These are phyloP conservation scores for Pseudochaenichthys georgianus DNA, from an alignment of 2,797 vertebrate genomes.

Conservation along the genomic window DNA sequence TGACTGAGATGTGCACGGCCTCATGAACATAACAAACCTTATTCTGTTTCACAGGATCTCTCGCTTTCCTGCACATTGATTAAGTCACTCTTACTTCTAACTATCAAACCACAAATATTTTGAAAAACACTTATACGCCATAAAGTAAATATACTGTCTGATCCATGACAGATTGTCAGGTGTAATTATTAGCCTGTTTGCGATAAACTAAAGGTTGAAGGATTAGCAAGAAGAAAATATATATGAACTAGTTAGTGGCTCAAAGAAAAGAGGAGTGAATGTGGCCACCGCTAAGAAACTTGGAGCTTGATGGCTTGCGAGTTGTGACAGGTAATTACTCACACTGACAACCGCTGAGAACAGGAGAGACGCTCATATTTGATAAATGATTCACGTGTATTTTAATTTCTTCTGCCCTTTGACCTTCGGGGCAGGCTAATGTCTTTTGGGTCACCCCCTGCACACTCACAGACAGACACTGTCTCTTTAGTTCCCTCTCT, in stretches of 20 bases:
- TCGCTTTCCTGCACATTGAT: conserved; percentile 45
- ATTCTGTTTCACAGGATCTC: conserved; percentile 46
- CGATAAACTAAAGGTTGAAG: conserved; percentile 6
- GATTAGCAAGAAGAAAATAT: conserved; percentile 8
- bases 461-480: conserved; percentile 49
- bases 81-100: conserved; percentile 58
- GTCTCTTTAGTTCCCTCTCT: conserved; percentile 27
- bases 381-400: conserved; percentile 76
- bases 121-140: conserved; percentile 45
- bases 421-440: conserved; percentile 77
- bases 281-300: conserved; percentile 18
- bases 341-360: conserved; percentile 43
- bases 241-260: neutral
- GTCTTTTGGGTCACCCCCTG: conserved; percentile 72
- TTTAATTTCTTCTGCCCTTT: conserved; percentile 78
- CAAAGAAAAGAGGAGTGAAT: conserved; percentile 6
- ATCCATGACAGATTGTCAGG: neutral
- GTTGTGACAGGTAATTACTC: conserved; percentile 68
- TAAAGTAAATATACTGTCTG: neutral
- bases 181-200: conserved; percentile 32
- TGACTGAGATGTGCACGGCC: conserved; percentile 65
- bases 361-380: conserved; percentile 70
- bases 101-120: conserved; percentile 54
- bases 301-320: conserved; percentile 28
- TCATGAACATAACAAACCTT: conserved; percentile 63